These are phyloP conservation scores for Nomada ferruginata DNA, from an alignment of 2,888 invertebrate genomes.

Conservation along the genomic window DNA sequence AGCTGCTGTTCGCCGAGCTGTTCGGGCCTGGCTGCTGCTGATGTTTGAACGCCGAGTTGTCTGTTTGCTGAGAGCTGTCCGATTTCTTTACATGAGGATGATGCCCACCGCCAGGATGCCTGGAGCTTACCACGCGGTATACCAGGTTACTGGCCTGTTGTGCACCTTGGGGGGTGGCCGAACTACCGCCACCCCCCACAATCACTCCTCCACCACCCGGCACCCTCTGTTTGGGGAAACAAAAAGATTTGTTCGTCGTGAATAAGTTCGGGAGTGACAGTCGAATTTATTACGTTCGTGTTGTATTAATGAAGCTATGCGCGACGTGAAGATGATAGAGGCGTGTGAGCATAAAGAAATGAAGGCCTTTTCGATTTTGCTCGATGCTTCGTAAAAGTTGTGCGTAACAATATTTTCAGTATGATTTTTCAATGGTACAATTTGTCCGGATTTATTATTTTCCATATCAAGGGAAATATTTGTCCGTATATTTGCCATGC, in stretches of 20 bases:
- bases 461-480: too few species aligned
- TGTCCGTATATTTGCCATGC: too few species aligned
- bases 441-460: too few species aligned
- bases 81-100: slow-evolving; percentile 84
- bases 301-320: too few species aligned
- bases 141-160: slow-evolving; percentile 81
- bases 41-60: slow-evolving; percentile 84
- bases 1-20: slow-evolving; percentile 75
- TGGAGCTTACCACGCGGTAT: slow-evolving; percentile 81
- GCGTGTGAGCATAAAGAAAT: too few species aligned
- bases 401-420: too few species aligned
- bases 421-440: too few species aligned
- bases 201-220: slow-evolving; percentile 80
- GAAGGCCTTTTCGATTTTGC: too few species aligned
- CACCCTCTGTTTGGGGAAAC: slow-evolving; percentile 76
- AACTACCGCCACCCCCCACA: slow-evolving; percentile 83
- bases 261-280: too few species aligned
- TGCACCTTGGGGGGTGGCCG: slow-evolving; percentile 83
- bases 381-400: too few species aligned
- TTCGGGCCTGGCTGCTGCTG: slow-evolving; percentile 73
- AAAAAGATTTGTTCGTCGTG: background rate
- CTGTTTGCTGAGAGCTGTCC: slow-evolving; percentile 86
- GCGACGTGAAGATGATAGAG: too few species aligned
- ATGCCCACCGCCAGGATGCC: slow-evolving; percentile 78
- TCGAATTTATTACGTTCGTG: too few species aligned